These are phyloP conservation scores for Corynorhinus townsendii DNA, from an alignment of 2,113 vertebrate genomes.

Conservation along the genomic window DNA sequence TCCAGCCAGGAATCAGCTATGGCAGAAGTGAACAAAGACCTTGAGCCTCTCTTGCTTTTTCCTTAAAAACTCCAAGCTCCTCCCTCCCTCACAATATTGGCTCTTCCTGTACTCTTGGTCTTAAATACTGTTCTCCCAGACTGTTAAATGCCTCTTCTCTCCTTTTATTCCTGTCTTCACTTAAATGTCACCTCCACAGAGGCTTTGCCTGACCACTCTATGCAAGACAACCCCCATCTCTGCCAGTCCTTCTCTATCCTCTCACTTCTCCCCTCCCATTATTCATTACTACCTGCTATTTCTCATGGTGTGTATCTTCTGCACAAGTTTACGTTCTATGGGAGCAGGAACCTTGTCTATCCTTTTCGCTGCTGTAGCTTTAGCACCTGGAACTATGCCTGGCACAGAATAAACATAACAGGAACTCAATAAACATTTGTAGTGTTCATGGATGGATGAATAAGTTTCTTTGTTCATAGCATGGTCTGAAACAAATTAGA, in stretches of 20 bases:
- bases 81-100: neutral
- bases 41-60: neutral
- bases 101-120: neutral
- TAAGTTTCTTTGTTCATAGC: neutral
- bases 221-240: neutral
- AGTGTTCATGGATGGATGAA: neutral
- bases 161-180: neutral
- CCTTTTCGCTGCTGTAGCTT: neutral
- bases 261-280: neutral
- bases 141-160: neutral
- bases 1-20: neutral
- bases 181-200: neutral
- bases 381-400: neutral
- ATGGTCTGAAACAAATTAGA: conserved; percentile 6
- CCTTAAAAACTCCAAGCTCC: neutral
- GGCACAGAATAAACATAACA: neutral
- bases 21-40: neutral
- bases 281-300: neutral
- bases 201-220: neutral
- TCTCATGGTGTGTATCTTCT: neutral
- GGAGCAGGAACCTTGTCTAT: neutral
- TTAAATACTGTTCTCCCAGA: neutral
- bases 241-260: neutral
- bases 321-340: neutral
- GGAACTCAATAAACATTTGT: neutral